Conservation (phyloP, 2,797 vertebrate genomes). For the Scleropages formosus region DNA sequence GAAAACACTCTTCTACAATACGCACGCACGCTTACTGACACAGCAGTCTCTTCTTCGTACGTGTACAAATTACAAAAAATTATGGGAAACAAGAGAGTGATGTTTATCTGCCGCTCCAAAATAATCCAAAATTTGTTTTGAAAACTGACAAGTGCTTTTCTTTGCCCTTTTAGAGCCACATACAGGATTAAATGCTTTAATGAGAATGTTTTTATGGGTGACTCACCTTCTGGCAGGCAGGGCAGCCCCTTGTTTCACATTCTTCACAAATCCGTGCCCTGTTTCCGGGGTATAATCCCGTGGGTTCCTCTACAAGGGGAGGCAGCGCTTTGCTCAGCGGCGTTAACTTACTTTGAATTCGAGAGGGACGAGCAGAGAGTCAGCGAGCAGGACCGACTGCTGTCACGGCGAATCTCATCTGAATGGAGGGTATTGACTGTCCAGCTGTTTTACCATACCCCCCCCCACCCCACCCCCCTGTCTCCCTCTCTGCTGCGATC, state of each 20-base stretch:
- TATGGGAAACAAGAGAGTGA: no score
- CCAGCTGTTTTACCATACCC: not conserved
- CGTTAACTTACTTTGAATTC: slow-evolving; percentile 14
- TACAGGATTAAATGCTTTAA: not conserved
- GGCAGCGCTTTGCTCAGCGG: not conserved
- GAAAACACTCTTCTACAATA: not conserved
- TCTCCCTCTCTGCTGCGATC: slow-evolving; percentile 9
- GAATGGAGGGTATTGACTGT: not conserved
- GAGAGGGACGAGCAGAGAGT: not conserved
- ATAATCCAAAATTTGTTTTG: not conserved
- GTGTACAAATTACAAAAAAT: no score
- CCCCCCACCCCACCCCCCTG: not conserved
- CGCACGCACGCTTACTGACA: not conserved
- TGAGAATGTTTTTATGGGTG: not conserved
- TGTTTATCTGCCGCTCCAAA: no score
- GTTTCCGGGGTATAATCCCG: slow-evolving; percentile 44
- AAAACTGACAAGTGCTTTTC: not conserved
- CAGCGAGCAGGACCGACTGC: not conserved
- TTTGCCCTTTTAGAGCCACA: not conserved
- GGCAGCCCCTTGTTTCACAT: slow-evolving; percentile 45
- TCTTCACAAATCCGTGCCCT: slow-evolving; percentile 56
- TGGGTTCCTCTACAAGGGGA: not conserved
- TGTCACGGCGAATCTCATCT: slow-evolving; percentile 7
- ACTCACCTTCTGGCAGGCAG: slow-evolving; percentile 49
- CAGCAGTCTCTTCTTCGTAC: not conserved